phyloP scores from a whole-genome alignment of 1,140 invertebrate species.

The Drosophila sechellia region DNA sequence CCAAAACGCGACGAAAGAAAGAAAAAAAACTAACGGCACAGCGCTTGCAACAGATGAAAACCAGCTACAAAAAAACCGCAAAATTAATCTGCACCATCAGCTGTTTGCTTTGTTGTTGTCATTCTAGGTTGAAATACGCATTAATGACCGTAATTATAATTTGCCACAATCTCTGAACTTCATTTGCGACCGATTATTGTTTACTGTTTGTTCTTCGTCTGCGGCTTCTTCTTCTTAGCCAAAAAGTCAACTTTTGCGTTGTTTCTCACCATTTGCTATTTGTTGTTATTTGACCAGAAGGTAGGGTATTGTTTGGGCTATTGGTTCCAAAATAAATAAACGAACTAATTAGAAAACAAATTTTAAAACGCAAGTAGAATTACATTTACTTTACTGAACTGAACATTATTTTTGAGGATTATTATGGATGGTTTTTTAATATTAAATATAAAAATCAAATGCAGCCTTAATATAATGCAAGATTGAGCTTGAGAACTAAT shows the following conservation, averaged over 20 bases:
- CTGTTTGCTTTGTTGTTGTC: constrained; percentile 4
- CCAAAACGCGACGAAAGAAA: constrained; percentile 25
- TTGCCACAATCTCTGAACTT: constrained; percentile 32
- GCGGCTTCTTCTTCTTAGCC: constrained; percentile 14
- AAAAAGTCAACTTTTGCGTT: constrained; percentile 60
- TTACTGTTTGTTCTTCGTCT: constrained; percentile 31
- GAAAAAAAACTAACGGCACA: constrained; percentile 17
- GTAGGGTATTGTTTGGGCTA: neutral
- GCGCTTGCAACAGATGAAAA: constrained; percentile 36
- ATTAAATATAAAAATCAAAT: no score
- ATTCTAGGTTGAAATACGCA: constrained; percentile 10
- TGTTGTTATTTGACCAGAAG: constrained; percentile 17
- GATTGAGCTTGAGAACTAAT: no score
- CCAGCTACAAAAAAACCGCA: neutral
- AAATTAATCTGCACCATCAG: constrained; percentile 2
- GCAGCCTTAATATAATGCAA: no score
- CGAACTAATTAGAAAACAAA: no score
- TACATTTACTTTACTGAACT: no score
- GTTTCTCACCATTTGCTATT: constrained; percentile 19
- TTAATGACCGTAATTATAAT: constrained; percentile 22
- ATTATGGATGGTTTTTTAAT: no score
- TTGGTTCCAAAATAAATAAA: neutral
- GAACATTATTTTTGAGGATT: no score
- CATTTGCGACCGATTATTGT: constrained; percentile 26
- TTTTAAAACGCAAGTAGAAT: no score